phyloP scores from a whole-genome alignment of 2,113 vertebrate genomes.

The Solenodon paradoxus region DNA sequence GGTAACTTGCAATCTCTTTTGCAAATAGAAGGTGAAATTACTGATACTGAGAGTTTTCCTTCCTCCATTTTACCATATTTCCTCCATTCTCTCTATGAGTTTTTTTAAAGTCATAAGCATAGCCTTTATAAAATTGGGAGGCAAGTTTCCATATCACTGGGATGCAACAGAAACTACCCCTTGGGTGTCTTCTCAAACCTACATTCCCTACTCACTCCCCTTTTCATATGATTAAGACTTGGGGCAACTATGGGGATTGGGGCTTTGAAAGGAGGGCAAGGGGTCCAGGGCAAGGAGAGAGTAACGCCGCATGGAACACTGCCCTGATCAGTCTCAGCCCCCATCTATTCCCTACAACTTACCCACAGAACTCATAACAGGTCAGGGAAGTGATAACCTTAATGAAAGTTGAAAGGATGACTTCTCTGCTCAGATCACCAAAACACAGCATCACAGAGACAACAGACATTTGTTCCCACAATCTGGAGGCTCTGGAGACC shows the following conservation, averaged over 20 bases:
- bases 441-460: background rate
- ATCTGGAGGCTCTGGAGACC: background rate
- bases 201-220: fast-evolving
- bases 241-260: fast-evolving
- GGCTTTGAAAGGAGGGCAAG: background rate
- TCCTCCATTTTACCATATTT: background rate
- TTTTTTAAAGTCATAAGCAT: background rate
- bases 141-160: background rate
- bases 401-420: background rate
- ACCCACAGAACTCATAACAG: background rate
- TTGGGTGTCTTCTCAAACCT: fast-evolving
- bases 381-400: background rate
- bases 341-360: background rate
- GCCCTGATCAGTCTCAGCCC: no score
- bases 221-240: background rate
- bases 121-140: background rate
- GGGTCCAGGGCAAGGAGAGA: background rate
- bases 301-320: fast-evolving
- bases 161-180: background rate
- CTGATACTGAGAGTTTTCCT: background rate
- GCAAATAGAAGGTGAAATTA: background rate
- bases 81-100: background rate
- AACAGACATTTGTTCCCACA: background rate
- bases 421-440: background rate
- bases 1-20: background rate